Evolutionary conservation across 1,140 invertebrate genomes (phyloP).

Genomic region (Proales similis): DNA sequence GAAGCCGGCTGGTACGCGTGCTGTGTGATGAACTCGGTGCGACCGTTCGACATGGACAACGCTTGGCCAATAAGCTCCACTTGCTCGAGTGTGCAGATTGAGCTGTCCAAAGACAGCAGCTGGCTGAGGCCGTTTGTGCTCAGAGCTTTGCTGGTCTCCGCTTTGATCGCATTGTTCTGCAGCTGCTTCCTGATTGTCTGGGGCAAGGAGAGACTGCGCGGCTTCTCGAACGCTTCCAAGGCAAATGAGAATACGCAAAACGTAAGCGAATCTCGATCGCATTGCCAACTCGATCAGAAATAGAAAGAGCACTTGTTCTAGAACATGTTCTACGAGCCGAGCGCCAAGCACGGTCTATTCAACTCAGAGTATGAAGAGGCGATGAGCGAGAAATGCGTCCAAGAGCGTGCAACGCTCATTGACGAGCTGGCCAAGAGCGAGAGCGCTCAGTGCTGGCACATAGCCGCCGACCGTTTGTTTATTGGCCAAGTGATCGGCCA

Average conservation of each 20-base stretch:
- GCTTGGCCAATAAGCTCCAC: background rate
- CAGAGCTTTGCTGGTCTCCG: background rate
- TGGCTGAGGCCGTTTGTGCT: background rate
- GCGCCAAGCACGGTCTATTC: too few species aligned
- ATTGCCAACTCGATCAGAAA: too few species aligned
- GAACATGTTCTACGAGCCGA: too few species aligned
- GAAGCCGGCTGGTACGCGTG: slow-evolving; percentile 32
- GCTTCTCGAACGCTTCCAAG: slow-evolving; percentile 1
- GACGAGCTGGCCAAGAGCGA: slow-evolving; percentile 7
- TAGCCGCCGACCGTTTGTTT: slow-evolving; percentile 4
- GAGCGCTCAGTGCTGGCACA: slow-evolving; percentile 10
- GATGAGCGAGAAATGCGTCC: too few species aligned
- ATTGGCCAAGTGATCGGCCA: slow-evolving; percentile 9
- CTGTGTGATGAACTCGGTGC: slow-evolving; percentile 21
- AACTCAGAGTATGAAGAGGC: too few species aligned
- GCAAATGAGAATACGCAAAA: slow-evolving; percentile 16
- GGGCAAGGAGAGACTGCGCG: background rate
- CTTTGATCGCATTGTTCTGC: background rate
- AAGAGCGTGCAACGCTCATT: too few species aligned
- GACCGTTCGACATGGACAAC: background rate
- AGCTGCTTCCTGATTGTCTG: too few species aligned
- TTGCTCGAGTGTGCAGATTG: slow-evolving; percentile 33
- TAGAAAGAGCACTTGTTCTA: too few species aligned
- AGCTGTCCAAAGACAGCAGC: background rate
- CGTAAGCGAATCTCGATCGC: too few species aligned